Conservation (phyloP, 2,888 invertebrate species). For the Acleris cristana region DNA sequence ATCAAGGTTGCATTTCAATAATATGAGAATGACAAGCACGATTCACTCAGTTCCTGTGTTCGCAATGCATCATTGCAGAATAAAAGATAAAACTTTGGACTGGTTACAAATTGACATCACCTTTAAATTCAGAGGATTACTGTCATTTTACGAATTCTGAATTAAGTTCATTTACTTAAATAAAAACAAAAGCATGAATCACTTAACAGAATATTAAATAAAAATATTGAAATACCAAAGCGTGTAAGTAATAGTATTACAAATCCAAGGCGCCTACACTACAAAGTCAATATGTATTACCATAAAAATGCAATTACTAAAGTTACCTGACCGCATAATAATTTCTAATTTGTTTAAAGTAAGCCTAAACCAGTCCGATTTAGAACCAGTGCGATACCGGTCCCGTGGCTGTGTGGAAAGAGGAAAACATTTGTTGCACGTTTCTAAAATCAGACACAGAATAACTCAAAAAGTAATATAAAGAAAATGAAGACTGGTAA, state of each 20-base stretch:
- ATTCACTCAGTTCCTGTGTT: constrained; percentile 1
- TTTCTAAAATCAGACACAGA: no score
- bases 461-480: no score
- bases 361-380: constrained; percentile 51
- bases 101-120: no score
- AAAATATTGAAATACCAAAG: constrained; percentile 2
- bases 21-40: constrained; percentile 19
- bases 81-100: not conserved
- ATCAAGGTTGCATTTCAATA: constrained; percentile 50
- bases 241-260: not conserved
- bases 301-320: constrained; percentile 19
- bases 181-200: not conserved
- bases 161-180: not conserved
- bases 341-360: constrained; percentile 44
- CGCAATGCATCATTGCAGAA: not conserved
- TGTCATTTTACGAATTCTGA: no score
- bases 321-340: constrained; percentile 32
- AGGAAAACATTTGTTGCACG: not conserved
- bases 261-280: not conserved
- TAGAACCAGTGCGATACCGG: constrained; percentile 43
- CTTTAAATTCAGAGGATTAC: no score
- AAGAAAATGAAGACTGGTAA: no score
- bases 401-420: constrained; percentile 42
- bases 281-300: constrained; percentile 11
- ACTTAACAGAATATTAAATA: not conserved